Base-by-base conservation (phyloP, 2,888 invertebrate genomes). In the Drosophila seclusa region DNA sequence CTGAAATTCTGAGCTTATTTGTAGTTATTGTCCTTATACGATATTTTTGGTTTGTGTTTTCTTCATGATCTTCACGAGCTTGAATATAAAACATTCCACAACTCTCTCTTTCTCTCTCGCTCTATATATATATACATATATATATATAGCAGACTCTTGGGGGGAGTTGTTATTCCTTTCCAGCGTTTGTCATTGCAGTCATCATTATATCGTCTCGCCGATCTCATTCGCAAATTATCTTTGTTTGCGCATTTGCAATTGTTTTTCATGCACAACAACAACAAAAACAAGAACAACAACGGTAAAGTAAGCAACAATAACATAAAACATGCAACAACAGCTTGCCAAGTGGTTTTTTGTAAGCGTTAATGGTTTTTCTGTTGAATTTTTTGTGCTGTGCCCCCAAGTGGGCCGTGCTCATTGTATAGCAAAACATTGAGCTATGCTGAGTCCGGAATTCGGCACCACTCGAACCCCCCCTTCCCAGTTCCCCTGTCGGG, bases 241-340 rank as follows among this genome's bases (percentile, higher is more conserved):
- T 87, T 84, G 89, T 87, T 89, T 82, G 88, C 88, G 74, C 89
- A 89, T 82, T 87, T 75, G 83, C 79, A 85, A 87, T 85, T 85
- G 88, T 89, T 85, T 78, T 72, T 66, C 64, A 72, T 73, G 64
- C 80, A 71, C 87, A 74, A 74, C 34, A 58, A 27, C 32, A 59
- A 50, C 34, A 81, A 60, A 34, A 80, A 71, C 21, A 60, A 54
- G 2, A 67, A 68, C 38, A 55, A 54, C 45, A 73, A 60, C 42
- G 63, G 2, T 16, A 10, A 29, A 18, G 40, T 5, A 40, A n/a
- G 4, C n/a, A 40, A 21, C 42, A 42, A 42, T 21, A 80, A 24
- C 45, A 24, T 24, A 45, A 21, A 45, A 27, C 45, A 16, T 45
- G 32, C 65, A 81, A 65, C 45, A 59, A 38, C 24, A 49, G 62